These are phyloP conservation scores for Xiphophorus birchmanni DNA, from an alignment of 2,797 vertebrate species.

Conservation along the genomic window DNA sequence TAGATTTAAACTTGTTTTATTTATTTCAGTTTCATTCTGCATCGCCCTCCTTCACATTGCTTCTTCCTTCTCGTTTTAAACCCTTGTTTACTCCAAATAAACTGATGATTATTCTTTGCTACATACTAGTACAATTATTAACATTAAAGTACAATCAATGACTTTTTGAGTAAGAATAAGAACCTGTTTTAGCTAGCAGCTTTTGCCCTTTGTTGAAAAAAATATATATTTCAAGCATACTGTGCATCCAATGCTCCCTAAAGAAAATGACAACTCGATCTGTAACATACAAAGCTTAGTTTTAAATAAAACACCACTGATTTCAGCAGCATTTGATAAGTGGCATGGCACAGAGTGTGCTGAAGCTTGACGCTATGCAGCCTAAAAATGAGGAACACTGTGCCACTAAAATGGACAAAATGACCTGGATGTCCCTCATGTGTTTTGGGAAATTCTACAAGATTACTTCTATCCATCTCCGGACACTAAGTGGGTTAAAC, in stretches of 20 bases:
- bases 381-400: conserved; percentile 6
- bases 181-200: conserved; percentile 43
- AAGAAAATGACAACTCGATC: background rate
- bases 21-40: background rate
- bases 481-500: conserved; percentile 1
- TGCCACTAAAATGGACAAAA: background rate
- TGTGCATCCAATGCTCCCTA: background rate
- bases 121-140: conserved; percentile 66
- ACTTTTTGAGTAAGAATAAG: conserved; percentile 52
- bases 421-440: background rate
- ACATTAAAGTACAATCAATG: conserved; percentile 77
- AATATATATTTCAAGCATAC: background rate
- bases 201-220: conserved; percentile 37
- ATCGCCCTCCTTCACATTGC: background rate
- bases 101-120: conserved; percentile 68
- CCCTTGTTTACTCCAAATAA: conserved; percentile 37
- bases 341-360: background rate
- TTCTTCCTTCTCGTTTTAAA: background rate
- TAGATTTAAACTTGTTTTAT: background rate
- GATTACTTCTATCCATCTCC: conserved; percentile 9
- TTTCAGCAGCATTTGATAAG: background rate
- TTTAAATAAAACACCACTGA: background rate
- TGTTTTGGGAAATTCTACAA: conserved; percentile 6
- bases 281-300: background rate
- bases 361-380: background rate